phyloP scores from a whole-genome alignment of 2,888 invertebrate species.

The Hydrotaea diabolus region DNA sequence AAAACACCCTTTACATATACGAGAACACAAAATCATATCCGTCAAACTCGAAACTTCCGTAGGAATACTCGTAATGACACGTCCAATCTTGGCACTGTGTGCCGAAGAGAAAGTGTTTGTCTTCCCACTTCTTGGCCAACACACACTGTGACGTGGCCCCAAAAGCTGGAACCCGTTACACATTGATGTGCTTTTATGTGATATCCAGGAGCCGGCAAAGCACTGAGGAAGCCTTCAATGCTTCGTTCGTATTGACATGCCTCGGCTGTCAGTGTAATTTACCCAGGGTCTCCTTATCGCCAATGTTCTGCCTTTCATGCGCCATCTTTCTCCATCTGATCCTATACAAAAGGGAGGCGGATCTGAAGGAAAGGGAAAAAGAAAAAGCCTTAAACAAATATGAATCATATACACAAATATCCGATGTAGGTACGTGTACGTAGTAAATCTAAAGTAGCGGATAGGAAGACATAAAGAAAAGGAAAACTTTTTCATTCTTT shows the following conservation, averaged over 20 bases:
- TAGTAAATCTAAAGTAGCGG: background rate
- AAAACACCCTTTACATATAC: background rate
- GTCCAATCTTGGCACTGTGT: background rate
- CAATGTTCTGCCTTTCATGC: conserved; percentile 14
- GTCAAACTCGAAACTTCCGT: background rate
- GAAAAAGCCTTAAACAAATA: conserved; percentile 40
- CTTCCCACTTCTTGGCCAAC: background rate
- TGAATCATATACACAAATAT: conserved; percentile 1
- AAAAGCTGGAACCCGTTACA: background rate
- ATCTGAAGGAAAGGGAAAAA: background rate
- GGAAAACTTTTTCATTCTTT: conserved; percentile 30
- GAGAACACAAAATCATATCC: too few species aligned
- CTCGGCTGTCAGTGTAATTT: conserved; percentile 40
- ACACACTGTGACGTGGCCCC: background rate
- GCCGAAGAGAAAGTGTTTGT: background rate
- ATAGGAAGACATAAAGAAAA: background rate
- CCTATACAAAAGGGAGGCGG: background rate
- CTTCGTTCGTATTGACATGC: conserved; percentile 18
- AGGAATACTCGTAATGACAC: background rate
- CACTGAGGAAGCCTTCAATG: background rate
- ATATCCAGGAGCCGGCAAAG: background rate
- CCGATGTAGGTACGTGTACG: background rate
- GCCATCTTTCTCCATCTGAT: background rate
- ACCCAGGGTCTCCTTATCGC: conserved; percentile 40
- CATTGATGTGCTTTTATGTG: background rate